Evolutionary conservation across 2,797 vertebrate species (phyloP).

Genomic region (Dallia pectoralis): DNA sequence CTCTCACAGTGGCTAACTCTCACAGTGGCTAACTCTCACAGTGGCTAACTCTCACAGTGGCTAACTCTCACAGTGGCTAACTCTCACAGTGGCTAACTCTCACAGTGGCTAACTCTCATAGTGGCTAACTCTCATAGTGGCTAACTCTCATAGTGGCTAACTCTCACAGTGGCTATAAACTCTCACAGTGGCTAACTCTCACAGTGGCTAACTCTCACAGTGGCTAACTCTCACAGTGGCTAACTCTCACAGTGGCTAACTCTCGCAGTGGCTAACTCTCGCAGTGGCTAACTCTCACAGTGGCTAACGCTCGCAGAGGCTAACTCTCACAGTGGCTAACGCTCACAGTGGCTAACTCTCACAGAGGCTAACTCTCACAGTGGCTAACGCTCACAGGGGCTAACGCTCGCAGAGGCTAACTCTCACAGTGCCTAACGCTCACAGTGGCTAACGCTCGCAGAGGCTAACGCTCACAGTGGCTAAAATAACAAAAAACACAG

Average conservation of each 20-base stretch:
- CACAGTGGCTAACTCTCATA: no score
- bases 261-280: not conserved
- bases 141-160: not conserved
- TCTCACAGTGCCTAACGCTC: not conserved
- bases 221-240: not conserved
- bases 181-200: not conserved
- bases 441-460: not conserved
- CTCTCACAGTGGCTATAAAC: not conserved
- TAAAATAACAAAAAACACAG: not conserved
- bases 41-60: not conserved
- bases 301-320: no score
- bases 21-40: not conserved
- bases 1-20: not conserved
- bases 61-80: not conserved
- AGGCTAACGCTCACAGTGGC: not conserved
- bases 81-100: not conserved
- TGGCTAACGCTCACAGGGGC: not conserved
- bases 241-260: not conserved
- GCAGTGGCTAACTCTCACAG: not conserved
- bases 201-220: not conserved
- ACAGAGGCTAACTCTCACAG: not conserved
- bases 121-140: not conserved
- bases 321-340: not conserved
- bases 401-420: not conserved
- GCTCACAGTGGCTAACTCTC: not conserved